These are phyloP conservation scores for Marisa cornuarietis DNA, from an alignment of 1,140 invertebrate species.

Conservation along the genomic window DNA sequence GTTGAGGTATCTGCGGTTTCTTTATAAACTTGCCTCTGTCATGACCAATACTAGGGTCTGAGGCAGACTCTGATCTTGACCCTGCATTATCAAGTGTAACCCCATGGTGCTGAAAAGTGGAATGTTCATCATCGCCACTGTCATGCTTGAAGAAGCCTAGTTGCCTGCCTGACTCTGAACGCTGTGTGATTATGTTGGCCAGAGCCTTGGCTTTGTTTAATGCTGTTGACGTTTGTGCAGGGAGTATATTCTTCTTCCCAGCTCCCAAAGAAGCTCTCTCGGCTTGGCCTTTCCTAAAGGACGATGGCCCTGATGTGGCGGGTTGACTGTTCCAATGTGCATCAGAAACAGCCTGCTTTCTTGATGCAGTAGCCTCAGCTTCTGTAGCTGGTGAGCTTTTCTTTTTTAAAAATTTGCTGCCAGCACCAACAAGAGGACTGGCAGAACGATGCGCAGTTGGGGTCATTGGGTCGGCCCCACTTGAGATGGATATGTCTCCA, in stretches of 20 bases:
- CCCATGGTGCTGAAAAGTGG: slow-evolving; percentile 10
- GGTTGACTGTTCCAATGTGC: too few relatives aligned
- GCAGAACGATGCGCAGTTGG: slow-evolving; percentile 12
- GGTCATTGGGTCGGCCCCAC: slow-evolving; percentile 37
- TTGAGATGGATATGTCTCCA: slow-evolving; percentile 51
- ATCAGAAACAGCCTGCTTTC: too few relatives aligned
- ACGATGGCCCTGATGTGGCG: too few relatives aligned
- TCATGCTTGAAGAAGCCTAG: slow-evolving; percentile 29
- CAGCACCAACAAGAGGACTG: slow-evolving; percentile 25
- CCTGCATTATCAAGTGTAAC: not conserved
- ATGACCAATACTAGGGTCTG: slow-evolving; percentile 42
- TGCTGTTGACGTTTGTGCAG: slow-evolving; percentile 27
- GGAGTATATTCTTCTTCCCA: too few relatives aligned
- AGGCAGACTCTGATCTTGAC: slow-evolving; percentile 30
- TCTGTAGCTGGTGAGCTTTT: slow-evolving; percentile 19
- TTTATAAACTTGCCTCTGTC: slow-evolving; percentile 52
- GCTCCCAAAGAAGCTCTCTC: too few relatives aligned
- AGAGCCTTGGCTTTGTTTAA: slow-evolving; percentile 43
- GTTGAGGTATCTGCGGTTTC: slow-evolving; percentile 13
- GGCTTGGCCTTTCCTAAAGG: too few relatives aligned
- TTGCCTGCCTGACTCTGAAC: slow-evolving; percentile 13
- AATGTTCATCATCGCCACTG: slow-evolving; percentile 41
- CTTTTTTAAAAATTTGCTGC: slow-evolving; percentile 52
- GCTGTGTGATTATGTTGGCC: slow-evolving; percentile 34
- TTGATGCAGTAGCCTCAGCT: not conserved